Evolutionary conservation across 1,140 invertebrate species (phyloP).

Genomic region (Sycophila sp.): DNA sequence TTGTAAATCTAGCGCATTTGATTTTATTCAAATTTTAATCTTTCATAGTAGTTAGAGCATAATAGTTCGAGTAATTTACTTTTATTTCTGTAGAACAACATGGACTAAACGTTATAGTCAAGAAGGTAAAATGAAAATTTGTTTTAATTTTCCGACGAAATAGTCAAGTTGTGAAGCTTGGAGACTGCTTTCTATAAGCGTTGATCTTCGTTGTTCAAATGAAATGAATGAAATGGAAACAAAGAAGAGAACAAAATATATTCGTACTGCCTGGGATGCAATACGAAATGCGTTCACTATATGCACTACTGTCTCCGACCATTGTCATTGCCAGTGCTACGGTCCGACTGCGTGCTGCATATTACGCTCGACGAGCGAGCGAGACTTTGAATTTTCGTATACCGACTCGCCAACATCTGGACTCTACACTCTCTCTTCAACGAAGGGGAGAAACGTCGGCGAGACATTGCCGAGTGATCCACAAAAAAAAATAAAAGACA

Average conservation of each 20-base stretch:
- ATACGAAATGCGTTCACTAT: constrained; percentile 40
- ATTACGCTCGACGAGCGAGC: not conserved
- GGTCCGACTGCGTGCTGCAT: not conserved
- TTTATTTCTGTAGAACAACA: no score
- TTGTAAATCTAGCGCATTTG: no score
- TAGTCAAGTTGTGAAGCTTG: not conserved
- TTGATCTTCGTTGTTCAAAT: constrained; percentile 32
- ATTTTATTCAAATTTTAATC: no score
- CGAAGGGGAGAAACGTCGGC: not conserved
- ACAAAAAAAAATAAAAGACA: not conserved
- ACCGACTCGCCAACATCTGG: not conserved
- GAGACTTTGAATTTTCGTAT: not conserved
- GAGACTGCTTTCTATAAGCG: constrained; percentile 26
- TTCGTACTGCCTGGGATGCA: constrained; percentile 43
- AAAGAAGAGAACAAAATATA: constrained; percentile 38
- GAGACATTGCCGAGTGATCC: not conserved
- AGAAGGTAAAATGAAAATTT: no score
- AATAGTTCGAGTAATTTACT: no score
- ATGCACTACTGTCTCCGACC: constrained; percentile 39
- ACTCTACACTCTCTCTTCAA: not conserved
- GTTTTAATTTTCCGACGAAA: no score
- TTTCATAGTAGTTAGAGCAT: not conserved
- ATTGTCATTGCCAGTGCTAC: constrained; percentile 11
- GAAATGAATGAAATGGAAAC: constrained; percentile 13
- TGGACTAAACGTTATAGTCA: no score